Evolutionary conservation across 2,797 vertebrate genomes (phyloP), one percentile per base, ranked within the genome.

Genomic region (Gymnopithys bicolor): DNA sequence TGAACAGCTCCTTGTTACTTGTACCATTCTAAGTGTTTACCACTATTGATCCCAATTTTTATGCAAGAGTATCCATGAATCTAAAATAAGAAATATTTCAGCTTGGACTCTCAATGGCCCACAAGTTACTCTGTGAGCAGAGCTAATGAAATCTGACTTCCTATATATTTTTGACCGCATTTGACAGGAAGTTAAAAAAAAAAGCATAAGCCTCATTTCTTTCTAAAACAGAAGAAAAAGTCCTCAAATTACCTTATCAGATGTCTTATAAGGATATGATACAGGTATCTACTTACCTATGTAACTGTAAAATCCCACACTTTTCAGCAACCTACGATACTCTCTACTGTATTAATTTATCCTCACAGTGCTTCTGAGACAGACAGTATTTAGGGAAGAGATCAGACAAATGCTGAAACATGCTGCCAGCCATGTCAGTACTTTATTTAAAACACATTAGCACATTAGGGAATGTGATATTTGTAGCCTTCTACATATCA

Each of bases 361-460:
- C 78, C 86, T 96, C 80, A 28, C 86, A 74, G 86, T n/a, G 41
- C 80, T 83, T 84, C 73, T 27, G 53, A 93, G 87, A 84, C 69
- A 90, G 92, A 79, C 74, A 82, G 81, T 67, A 86, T 82, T 94
- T 90, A 67, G 67, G 74, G 80, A 93, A 68, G 62, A 67, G 68
- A 66, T 84, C 70, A 94, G 90, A 90, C 83, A 89, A 94, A 91
- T 64, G 87, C 90, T 93, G 80, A 90, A 95, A 84, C 77, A 55
- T 56, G 85, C 87, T 93, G 92, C 93, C 93, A 94, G 93, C 88
- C 91, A 18, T 70, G 86, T 55, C 94, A 94, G 55, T 82, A 71
- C 70, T 84, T 93, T 90, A 91, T 89, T 92, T 84, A 82, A 93
- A 87, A 82, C 88, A 88, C 80, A 84, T 91, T 80, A 83, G 86